These are phyloP conservation scores for Muscina levida DNA, from an alignment of 2,888 invertebrate genomes.

Conservation along the genomic window DNA sequence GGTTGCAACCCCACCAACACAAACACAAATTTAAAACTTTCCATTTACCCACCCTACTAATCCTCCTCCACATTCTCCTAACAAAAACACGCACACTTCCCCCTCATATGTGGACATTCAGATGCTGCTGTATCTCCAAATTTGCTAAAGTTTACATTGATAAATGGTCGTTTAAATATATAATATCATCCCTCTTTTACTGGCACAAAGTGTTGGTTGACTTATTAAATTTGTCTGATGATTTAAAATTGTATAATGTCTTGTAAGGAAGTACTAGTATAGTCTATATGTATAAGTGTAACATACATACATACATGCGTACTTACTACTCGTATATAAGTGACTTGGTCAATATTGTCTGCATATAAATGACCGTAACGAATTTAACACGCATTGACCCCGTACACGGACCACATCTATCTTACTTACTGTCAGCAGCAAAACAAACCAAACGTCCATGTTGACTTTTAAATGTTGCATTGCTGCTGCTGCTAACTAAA, in stretches of 20 bases:
- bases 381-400: conserved; percentile 62
- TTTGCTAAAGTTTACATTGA: no score
- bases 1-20: no score
- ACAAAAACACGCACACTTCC: no score
- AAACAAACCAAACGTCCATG: conserved; percentile 37
- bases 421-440: conserved; percentile 64
- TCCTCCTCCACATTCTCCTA: no score
- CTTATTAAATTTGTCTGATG: conserved; percentile 27
- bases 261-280: neutral
- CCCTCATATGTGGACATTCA: no score
- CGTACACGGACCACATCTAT: conserved; percentile 60
- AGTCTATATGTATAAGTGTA: neutral
- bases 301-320: no score
- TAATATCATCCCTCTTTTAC: no score
- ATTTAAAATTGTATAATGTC: conserved; percentile 13
- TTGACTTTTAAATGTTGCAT: conserved; percentile 60
- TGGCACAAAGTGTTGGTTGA: neutral
- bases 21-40: no score
- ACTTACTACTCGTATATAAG: no score
- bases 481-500: conserved; percentile 7
- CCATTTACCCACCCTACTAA: no score
- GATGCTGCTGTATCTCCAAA: no score
- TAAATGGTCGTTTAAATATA: no score
- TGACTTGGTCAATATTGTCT: conserved; percentile 57
- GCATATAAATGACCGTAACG: conserved; percentile 52